Conservation (phyloP, 2,888 invertebrate genomes). For the Cinara cedri region DNA sequence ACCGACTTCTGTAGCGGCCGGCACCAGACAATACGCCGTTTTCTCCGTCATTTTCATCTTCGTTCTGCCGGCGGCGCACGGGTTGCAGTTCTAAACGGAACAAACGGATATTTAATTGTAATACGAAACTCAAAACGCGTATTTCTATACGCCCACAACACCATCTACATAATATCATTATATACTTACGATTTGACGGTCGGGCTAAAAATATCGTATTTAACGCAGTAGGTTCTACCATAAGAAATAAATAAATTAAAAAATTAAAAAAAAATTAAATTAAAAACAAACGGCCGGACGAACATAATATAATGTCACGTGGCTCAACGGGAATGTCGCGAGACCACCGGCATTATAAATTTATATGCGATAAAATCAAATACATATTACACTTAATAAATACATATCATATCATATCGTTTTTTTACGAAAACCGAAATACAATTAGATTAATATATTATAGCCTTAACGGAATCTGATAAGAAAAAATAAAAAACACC, state of each 20-base stretch:
- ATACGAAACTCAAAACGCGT: background rate
- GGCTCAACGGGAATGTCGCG: no score
- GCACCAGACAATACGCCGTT: slow-evolving; percentile 9
- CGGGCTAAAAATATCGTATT: no score
- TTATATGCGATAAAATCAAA: background rate
- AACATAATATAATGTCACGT: background rate
- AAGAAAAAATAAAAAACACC: slow-evolving; percentile 6
- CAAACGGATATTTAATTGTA: no score
- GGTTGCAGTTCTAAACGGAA: slow-evolving; percentile 28
- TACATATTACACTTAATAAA: slow-evolving; percentile 43
- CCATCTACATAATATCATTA: no score
- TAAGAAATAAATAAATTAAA: background rate
- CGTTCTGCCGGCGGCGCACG: slow-evolving; percentile 3
- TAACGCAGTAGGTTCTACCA: no score
- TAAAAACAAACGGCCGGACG: no score
- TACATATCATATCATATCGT: slow-evolving; percentile 26
- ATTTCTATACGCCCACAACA: no score
- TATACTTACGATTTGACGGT: no score
- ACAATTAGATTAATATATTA: slow-evolving; percentile 5
- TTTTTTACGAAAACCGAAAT: background rate
- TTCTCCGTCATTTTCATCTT: slow-evolving; percentile 19
- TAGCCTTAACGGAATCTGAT: slow-evolving; percentile 5
- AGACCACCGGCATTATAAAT: background rate
- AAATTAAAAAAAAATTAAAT: slow-evolving; percentile 5
- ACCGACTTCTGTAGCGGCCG: background rate